Conservation (phyloP, 2,113 vertebrate species). For the Gopherus flavomarginatus region DNA sequence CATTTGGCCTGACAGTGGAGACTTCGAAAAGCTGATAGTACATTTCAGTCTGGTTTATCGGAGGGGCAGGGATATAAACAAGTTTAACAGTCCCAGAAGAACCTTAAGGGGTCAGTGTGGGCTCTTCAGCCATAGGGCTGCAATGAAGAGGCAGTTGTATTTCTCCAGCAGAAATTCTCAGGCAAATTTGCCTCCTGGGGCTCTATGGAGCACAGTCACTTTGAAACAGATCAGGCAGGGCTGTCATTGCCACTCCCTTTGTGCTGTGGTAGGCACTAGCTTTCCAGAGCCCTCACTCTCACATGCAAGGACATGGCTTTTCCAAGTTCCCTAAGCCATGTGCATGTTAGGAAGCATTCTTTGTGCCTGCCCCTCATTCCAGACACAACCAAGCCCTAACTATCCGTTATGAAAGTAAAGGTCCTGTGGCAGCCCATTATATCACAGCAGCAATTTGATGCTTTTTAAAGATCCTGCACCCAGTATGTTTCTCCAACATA, state of each 20-base stretch:
- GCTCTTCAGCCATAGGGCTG: neutral
- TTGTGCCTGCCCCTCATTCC: neutral
- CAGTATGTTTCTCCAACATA: neutral
- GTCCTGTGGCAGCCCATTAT: too few relatives aligned
- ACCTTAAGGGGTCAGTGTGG: neutral
- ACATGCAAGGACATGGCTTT: too few relatives aligned
- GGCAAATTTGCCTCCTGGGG: neutral
- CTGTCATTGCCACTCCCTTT: neutral
- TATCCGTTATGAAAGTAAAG: neutral
- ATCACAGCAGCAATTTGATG: neutral
- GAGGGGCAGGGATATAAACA: neutral
- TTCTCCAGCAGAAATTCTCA: neutral
- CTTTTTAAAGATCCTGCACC: accelerated
- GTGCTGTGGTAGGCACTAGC: neutral
- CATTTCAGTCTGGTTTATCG: constrained; percentile 10
- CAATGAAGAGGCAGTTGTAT: neutral
- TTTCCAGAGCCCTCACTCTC: neutral
- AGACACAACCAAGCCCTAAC: neutral
- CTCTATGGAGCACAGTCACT: neutral
- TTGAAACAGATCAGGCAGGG: neutral
- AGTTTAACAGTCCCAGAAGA: neutral
- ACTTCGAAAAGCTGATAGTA: neutral
- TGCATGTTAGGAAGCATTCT: too few relatives aligned
- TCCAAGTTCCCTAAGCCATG: too few relatives aligned
- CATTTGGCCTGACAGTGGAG: constrained; percentile 13